A percentile compares a stretch with the other conserved stretches of the same genome.
Evolutionary conservation across 1,140 invertebrate species (phyloP).

Genomic region (Cephus cinctus): DNA sequence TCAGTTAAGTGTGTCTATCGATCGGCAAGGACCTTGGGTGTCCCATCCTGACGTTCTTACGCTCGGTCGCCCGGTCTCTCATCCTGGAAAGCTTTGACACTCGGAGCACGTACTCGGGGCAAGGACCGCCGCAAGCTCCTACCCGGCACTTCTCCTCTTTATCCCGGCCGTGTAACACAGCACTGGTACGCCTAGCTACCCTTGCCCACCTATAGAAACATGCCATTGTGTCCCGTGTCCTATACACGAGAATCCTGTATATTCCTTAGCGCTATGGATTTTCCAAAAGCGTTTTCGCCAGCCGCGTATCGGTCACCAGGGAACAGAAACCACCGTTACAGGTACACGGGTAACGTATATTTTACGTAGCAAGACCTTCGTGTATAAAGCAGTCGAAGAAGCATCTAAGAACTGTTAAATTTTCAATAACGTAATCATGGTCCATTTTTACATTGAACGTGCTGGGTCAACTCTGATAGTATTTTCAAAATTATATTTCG

Average conservation of each 20-base stretch:
- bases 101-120: slow-evolving; percentile 55
- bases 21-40: slow-evolving; percentile 53
- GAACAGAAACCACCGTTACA: not conserved
- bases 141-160: slow-evolving; percentile 3
- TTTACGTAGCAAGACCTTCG: too few species aligned
- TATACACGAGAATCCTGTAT: slow-evolving; percentile 39
- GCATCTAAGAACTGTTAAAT: too few species aligned
- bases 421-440: too few species aligned
- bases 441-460: too few species aligned
- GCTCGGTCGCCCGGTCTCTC: slow-evolving; percentile 44
- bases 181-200: slow-evolving; percentile 5
- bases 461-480: too few species aligned
- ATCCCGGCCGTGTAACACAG: slow-evolving; percentile 4
- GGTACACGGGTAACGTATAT: too few species aligned
- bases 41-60: slow-evolving; percentile 45
- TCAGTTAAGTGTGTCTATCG: slow-evolving; percentile 34
- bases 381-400: too few species aligned
- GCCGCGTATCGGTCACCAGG: not conserved
- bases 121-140: slow-evolving; percentile 56
- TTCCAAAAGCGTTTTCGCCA: slow-evolving; percentile 41
- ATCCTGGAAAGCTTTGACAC: slow-evolving; percentile 49
- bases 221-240: slow-evolving; percentile 46
- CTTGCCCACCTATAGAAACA: slow-evolving; percentile 24
- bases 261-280: slow-evolving; percentile 49
- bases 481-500: too few species aligned